Conservation (phyloP, 2,888 invertebrate genomes). For the Bembecia ichneumoniformis region DNA sequence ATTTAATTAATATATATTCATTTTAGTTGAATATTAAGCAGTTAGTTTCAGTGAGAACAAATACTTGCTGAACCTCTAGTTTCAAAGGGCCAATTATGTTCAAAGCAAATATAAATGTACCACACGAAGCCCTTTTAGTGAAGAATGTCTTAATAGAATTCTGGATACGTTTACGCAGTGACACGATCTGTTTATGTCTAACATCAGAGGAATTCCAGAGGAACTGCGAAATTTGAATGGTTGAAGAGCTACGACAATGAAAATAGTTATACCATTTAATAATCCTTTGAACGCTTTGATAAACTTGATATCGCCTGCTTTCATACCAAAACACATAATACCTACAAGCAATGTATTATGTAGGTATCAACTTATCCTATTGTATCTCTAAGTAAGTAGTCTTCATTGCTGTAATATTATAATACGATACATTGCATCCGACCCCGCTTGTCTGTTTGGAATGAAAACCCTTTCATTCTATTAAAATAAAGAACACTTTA, state of each 20-base stretch:
- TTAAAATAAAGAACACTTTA: too few species aligned
- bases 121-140: background rate
- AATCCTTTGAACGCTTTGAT: slow-evolving; percentile 26
- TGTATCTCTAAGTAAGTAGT: too few species aligned
- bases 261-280: slow-evolving; percentile 14
- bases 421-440: too few species aligned
- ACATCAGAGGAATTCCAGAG: slow-evolving; percentile 39
- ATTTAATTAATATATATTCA: too few species aligned
- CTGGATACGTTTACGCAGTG: slow-evolving; percentile 24
- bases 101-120: background rate
- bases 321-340: too few species aligned
- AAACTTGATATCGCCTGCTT: background rate
- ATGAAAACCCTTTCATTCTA: too few species aligned
- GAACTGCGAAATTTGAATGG: slow-evolving; percentile 31
- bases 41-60: too few species aligned
- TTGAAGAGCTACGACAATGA: slow-evolving; percentile 5
- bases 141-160: slow-evolving; percentile 31
- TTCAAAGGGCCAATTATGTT: background rate
- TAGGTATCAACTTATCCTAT: too few species aligned
- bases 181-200: slow-evolving; percentile 9
- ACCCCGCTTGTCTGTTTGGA: too few species aligned
- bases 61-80: background rate
- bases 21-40: too few species aligned
- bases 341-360: too few species aligned
- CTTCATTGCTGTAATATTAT: too few species aligned